phyloP scores from a whole-genome alignment of 2,113 vertebrate species.

The Menidia beryllina region DNA sequence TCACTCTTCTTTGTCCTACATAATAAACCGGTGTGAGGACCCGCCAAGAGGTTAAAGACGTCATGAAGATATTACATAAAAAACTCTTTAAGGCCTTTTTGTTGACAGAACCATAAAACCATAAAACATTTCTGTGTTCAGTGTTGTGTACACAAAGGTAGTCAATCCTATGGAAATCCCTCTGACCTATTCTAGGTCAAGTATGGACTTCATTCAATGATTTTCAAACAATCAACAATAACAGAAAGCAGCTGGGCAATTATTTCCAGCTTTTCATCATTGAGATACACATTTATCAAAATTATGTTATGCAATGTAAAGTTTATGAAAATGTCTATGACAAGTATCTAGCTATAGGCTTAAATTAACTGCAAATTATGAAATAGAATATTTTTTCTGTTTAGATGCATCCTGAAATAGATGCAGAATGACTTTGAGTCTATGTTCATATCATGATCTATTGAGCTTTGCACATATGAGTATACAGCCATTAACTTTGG shows the following conservation, averaged over 20 bases:
- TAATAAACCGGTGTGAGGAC: background rate
- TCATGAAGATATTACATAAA: background rate
- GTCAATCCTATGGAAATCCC: background rate
- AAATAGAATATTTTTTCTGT: too few relatives aligned
- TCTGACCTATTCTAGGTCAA: background rate
- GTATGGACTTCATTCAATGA: background rate
- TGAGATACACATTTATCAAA: too few relatives aligned
- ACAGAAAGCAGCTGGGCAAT: background rate
- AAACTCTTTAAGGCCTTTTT: background rate
- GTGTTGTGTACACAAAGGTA: slow-evolving; percentile 3
- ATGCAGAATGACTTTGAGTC: too few relatives aligned
- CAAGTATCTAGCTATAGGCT: too few relatives aligned
- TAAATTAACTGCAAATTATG: too few relatives aligned
- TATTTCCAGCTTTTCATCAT: too few relatives aligned
- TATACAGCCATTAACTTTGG: too few relatives aligned
- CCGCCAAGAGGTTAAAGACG: background rate
- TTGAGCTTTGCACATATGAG: too few relatives aligned
- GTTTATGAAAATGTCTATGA: too few relatives aligned
- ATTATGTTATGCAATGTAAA: too few relatives aligned
- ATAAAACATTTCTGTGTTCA: slow-evolving; percentile 14
- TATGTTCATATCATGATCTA: too few relatives aligned
- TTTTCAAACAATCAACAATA: background rate
- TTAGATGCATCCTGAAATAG: too few relatives aligned
- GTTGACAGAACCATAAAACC: slow-evolving; percentile 24
- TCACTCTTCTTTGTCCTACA: background rate